Percentiles rank a stretch among this genome's conserved stretches.
Evolutionary conservation across 2,113 vertebrate genomes (phyloP).

Genomic region (Mesembrinibis cayennensis): DNA sequence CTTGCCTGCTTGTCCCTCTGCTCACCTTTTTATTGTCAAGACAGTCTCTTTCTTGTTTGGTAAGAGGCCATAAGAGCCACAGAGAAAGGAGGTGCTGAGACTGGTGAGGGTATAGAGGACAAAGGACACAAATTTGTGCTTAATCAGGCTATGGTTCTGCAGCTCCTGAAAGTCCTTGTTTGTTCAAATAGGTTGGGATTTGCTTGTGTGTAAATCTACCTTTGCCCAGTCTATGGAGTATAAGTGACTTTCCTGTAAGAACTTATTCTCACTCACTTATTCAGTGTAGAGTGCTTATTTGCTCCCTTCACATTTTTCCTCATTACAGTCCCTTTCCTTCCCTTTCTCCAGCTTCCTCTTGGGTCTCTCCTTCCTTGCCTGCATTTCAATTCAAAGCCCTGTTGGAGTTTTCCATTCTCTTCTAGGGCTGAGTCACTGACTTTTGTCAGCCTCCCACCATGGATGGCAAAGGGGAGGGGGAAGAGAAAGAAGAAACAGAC

Average conservation of each 20-base stretch:
- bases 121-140: background rate
- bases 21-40: background rate
- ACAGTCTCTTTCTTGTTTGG: background rate
- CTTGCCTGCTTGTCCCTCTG: background rate
- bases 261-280: background rate
- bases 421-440: slow-evolving; percentile 55
- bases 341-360: slow-evolving; percentile 52
- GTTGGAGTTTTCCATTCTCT: slow-evolving; percentile 62
- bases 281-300: background rate
- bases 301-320: background rate
- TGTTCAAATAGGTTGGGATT: background rate
- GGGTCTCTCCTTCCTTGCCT: slow-evolving; percentile 51
- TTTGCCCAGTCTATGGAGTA: background rate
- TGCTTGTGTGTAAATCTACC: background rate
- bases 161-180: background rate
- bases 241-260: background rate
- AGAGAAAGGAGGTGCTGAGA: background rate
- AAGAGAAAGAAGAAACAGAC: slow-evolving; percentile 60
- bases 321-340: background rate
- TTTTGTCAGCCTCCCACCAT: slow-evolving; percentile 57
- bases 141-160: background rate
- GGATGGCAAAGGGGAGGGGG: slow-evolving; percentile 43
- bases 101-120: background rate
- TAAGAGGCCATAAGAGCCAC: background rate
- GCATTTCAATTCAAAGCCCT: slow-evolving; percentile 45